Evolutionary conservation across 2,888 invertebrate species (phyloP), one percentile per base, ranked within the genome.

Genomic region (Drosophila infuscata): DNA sequence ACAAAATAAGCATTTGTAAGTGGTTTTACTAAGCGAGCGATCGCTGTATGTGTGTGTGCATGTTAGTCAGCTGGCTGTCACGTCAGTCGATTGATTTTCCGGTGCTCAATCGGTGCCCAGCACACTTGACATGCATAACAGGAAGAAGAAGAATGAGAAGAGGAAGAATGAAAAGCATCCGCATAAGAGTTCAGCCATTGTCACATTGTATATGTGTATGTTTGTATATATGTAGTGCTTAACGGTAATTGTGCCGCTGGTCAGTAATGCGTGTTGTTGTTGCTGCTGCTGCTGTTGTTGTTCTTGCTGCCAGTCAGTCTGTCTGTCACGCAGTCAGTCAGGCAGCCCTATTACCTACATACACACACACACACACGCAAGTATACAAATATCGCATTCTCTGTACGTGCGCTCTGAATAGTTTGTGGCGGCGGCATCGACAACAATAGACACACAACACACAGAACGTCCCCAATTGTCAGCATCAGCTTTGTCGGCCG

Each of bases 161-260:
- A 74, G 58, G 73, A 66, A 67, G 80, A 36, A 57, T 36, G 41
- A 59, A 57, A 30, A 56, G 54, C 36, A 35, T 60, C 32, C 41
- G 56, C 30, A 29, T n/a, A 58, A 54, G 33, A 51, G 61, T 52
- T 52, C 70, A 52, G 57, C 64, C 73, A 72, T 79, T 84, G 82
- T 84, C 87, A 83, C 82, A 80, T 70, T 64, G 46, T 70, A 17
- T 46, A 30, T 46, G 35, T 9, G 38, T 58, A 35, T 54, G 20
- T 54, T 29, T 11, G 32, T 58, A 29, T 48, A 32, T 29, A 58
- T 79, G 74, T 76, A 82, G 81, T 83, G 76, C 43, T 57, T 76
- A 85, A 82, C 88, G 79, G 86, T 82, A 85, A 86, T 88, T 85
- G 86, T 88, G 83, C 68, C 78, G 75, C 70, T 88, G 85, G 81